Evolutionary conservation across 2,888 invertebrate genomes (phyloP).

Genomic region (Cistogaster globosa): DNA sequence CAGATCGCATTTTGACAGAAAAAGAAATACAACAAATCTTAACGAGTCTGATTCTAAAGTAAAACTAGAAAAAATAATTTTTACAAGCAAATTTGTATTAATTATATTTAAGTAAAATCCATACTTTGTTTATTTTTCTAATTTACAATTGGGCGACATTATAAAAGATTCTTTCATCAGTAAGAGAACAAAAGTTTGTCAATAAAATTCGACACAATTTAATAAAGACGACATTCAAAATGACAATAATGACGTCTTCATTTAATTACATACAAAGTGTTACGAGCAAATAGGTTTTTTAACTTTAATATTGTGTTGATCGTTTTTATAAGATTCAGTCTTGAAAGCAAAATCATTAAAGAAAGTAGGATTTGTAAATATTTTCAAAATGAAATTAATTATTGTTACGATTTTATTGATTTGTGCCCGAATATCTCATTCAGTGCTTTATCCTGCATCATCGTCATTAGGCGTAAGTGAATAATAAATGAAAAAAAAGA

Average conservation of each 20-base stretch:
- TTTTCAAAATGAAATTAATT: slow-evolving; percentile 25
- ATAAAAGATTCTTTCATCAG: slow-evolving; percentile 8
- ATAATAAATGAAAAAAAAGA: not conserved
- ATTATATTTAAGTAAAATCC: not conserved
- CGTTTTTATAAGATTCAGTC: slow-evolving; percentile 8
- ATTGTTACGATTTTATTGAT: not conserved
- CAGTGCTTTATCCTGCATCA: slow-evolving; percentile 75
- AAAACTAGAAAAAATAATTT: slow-evolving; percentile 22
- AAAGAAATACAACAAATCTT: not conserved
- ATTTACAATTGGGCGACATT: slow-evolving; percentile 26
- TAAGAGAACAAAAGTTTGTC: slow-evolving; percentile 44
- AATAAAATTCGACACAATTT: slow-evolving; percentile 31
- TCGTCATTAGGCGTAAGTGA: slow-evolving; percentile 74
- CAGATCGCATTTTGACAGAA: slow-evolving; percentile 16
- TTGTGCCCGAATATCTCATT: not conserved
- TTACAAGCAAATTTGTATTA: slow-evolving; percentile 13
- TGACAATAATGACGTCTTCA: slow-evolving; percentile 21
- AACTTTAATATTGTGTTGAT: not conserved
- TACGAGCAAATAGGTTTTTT: too few species aligned
- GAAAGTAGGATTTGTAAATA: not conserved
- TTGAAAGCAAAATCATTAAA: slow-evolving; percentile 9
- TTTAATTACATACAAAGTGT: slow-evolving; percentile 4
- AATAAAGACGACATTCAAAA: not conserved
- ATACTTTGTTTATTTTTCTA: slow-evolving; percentile 43
- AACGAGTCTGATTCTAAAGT: slow-evolving; percentile 19